These are phyloP conservation scores for Sigmodon hispidus DNA, from an alignment of 2,113 vertebrate genomes.

Conservation along the genomic window DNA sequence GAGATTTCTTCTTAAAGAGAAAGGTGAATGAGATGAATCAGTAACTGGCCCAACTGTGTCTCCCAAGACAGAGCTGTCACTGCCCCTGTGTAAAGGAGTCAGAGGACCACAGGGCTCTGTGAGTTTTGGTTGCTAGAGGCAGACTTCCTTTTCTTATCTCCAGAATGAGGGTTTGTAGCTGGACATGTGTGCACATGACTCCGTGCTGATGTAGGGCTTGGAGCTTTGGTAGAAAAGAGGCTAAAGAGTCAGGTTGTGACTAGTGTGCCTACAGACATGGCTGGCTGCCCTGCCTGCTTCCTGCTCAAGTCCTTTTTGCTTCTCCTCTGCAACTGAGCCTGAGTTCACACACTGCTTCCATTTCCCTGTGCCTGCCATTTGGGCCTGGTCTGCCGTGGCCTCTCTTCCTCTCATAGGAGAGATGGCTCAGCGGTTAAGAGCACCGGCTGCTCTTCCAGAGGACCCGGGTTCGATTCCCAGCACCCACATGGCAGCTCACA, in stretches of 20 bases:
- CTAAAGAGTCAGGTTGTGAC: not conserved
- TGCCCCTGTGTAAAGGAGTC: not conserved
- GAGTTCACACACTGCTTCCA: rapidly evolving
- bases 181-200: no score
- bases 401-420: not conserved
- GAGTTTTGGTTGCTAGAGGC: not conserved
- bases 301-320: not conserved
- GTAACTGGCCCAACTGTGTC: not conserved
- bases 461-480: no score
- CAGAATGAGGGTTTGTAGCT: not conserved
- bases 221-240: not conserved
- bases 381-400: rapidly evolving
- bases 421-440: no score
- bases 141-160: not conserved
- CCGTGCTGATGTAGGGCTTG: not conserved
- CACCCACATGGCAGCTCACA: no score
- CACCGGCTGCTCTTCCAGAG: no score
- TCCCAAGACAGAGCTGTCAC: not conserved
- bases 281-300: not conserved
- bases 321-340: not conserved
- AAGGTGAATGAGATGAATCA: not conserved
- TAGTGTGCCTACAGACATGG: not conserved
- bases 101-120: not conserved
- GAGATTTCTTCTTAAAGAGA: not conserved
- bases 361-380: rapidly evolving